These are phyloP conservation scores for Rhabdomys pumilio DNA, from an alignment of 2,797 vertebrate species.

Conservation along the genomic window DNA sequence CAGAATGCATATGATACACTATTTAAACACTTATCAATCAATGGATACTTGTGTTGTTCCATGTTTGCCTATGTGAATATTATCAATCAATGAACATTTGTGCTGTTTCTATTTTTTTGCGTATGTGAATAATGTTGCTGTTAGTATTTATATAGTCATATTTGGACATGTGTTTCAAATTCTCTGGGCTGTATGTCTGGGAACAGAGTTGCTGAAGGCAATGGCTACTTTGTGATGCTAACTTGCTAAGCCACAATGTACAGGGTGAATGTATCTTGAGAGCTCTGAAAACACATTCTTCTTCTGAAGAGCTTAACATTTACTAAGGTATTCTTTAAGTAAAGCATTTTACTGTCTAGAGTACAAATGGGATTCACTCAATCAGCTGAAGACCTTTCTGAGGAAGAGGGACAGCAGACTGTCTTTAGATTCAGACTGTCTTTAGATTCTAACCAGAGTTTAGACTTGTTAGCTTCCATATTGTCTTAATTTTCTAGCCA, in stretches of 20 bases:
- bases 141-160: background rate
- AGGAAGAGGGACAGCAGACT: background rate
- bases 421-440: background rate
- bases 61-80: background rate
- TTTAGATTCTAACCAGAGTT: background rate
- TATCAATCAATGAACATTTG: background rate
- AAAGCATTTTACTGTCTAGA: background rate
- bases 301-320: slow-evolving; percentile 29
- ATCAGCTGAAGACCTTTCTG: background rate
- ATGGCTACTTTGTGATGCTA: background rate
- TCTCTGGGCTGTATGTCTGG: slow-evolving; percentile 1
- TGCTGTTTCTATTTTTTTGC: background rate
- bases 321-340: background rate
- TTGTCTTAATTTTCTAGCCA: background rate
- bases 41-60: background rate
- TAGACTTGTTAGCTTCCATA: background rate
- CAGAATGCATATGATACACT: background rate
- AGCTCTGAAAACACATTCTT: slow-evolving; percentile 8
- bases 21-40: background rate
- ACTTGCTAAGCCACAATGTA: background rate
- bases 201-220: background rate
- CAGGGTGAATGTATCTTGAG: background rate
- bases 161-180: background rate
- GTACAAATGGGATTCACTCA: background rate
- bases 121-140: background rate